phyloP scores from a whole-genome alignment of 2,888 invertebrate species.

The Syrista parreyssii region DNA sequence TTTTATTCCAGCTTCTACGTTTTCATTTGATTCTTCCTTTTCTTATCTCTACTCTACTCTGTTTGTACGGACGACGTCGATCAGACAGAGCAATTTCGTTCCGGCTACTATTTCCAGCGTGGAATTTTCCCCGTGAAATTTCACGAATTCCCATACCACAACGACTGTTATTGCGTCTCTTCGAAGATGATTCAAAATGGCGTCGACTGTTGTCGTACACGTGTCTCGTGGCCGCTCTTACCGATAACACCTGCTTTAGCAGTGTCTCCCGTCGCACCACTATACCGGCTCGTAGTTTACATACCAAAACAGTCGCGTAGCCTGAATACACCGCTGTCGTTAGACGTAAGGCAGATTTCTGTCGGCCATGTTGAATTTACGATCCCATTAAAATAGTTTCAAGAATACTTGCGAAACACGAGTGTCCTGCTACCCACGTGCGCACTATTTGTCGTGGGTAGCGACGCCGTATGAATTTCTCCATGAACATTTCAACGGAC shows the following conservation, averaged over 20 bases:
- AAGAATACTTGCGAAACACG: slow-evolving; percentile 26
- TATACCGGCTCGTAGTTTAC: not conserved
- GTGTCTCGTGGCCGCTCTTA: not conserved
- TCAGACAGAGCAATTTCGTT: not conserved
- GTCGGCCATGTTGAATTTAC: slow-evolving; percentile 9
- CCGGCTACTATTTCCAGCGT: not conserved
- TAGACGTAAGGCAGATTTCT: not conserved
- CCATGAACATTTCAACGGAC: not conserved
- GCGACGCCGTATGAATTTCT: not conserved
- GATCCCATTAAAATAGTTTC: slow-evolving; percentile 20
- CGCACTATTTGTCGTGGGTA: slow-evolving; percentile 14
- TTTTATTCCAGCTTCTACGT: not conserved
- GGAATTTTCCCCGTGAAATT: not conserved
- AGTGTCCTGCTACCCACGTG: slow-evolving; percentile 22
- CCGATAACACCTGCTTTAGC: not conserved
- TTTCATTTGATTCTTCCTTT: not conserved
- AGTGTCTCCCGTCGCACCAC: not conserved
- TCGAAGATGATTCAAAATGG: not conserved
- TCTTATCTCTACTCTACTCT: not conserved
- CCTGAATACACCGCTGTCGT: not conserved
- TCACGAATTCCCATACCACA: too few relatives aligned
- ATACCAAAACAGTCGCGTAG: not conserved
- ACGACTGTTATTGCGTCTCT: not conserved
- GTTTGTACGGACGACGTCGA: not conserved
- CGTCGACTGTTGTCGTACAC: not conserved